Evolutionary conservation across 2,888 invertebrate genomes (phyloP).

Genomic region (Dermolepida albohirtum): DNA sequence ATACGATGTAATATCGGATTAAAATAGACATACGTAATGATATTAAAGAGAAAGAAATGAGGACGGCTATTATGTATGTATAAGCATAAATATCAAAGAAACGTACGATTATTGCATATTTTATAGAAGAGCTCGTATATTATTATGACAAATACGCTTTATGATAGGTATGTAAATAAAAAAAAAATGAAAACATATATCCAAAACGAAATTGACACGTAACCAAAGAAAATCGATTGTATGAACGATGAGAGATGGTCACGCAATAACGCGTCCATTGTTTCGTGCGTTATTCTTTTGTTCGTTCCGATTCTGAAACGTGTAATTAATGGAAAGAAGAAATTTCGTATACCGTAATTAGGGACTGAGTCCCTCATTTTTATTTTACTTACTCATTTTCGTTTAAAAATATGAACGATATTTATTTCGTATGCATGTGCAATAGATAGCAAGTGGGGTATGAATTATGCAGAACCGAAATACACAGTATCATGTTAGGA

Average conservation of each 20-base stretch:
- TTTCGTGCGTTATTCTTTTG: constrained; percentile 28
- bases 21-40: too few species aligned
- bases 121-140: constrained; percentile 18
- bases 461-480: too few species aligned
- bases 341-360: constrained; percentile 14
- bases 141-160: constrained; percentile 24
- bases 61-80: too few species aligned
- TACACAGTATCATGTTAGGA: too few species aligned
- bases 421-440: too few species aligned
- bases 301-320: constrained; percentile 18
- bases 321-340: constrained; percentile 24
- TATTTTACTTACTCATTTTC: too few species aligned
- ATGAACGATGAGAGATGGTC: constrained; percentile 32
- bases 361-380: neutral
- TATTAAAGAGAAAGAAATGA: too few species aligned
- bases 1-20: too few species aligned
- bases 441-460: too few species aligned
- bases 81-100: too few species aligned
- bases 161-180: constrained; percentile 19
- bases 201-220: constrained; percentile 46
- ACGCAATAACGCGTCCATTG: constrained; percentile 41
- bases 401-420: too few species aligned
- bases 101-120: constrained; percentile 18
- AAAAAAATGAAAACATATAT: constrained; percentile 4
- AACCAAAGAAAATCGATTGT: constrained; percentile 49